Evolutionary conservation across 2,113 vertebrate genomes (phyloP).

Genomic region (Coryphaenoides rupestris): DNA sequence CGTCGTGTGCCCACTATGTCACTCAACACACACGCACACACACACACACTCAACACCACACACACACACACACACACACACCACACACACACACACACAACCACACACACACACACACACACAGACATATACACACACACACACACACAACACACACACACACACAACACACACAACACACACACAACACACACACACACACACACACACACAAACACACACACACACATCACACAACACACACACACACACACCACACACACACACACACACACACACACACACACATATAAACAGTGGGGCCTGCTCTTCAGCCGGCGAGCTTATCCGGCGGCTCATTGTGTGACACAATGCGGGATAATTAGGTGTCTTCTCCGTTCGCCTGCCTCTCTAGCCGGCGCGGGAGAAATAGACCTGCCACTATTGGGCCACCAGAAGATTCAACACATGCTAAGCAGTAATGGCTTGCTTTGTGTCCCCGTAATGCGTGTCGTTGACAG

Average conservation of each 20-base stretch:
- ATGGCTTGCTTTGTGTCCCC: constrained; percentile 70
- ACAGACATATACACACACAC: no score
- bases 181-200: no score
- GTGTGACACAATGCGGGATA: constrained; percentile 72
- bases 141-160: no score
- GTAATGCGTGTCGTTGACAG: constrained; percentile 64
- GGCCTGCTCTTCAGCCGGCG: constrained; percentile 48
- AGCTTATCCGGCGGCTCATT: constrained; percentile 74
- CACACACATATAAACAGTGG: constrained; percentile 3
- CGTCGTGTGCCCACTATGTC: no score
- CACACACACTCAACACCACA: no score
- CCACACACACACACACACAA: no score
- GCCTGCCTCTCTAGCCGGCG: constrained; percentile 61
- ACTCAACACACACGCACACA: no score
- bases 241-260: constrained; percentile 27
- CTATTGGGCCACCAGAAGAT: constrained; percentile 72
- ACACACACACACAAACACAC: constrained; percentile 17
- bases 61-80: no score
- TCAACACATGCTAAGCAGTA: constrained; percentile 74
- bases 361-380: constrained; percentile 75
- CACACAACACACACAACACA: constrained; percentile 1
- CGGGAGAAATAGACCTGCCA: constrained; percentile 78
- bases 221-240: constrained; percentile 14
- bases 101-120: no score
- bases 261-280: no score